Evolutionary conservation across 2,113 vertebrate genomes (phyloP), one percentile per base, ranked within the genome.

Genomic region (Aix galericulata): DNA sequence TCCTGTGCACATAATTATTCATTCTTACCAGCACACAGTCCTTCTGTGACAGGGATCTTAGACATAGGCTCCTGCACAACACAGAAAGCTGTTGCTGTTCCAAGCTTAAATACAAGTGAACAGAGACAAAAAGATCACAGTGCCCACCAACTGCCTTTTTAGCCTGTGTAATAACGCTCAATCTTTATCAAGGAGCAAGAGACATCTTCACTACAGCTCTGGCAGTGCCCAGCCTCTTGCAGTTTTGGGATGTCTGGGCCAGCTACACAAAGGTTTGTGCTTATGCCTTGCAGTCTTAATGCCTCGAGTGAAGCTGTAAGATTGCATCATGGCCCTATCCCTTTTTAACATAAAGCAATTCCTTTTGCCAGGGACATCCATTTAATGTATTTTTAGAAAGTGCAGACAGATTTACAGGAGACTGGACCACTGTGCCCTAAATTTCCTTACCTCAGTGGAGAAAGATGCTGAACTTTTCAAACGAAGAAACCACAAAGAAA

Each of bases 311-410:
- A 75, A 88, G 69, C 56, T 75, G 0, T 60, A 67, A n/a, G 34
- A 56, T 29, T 63, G 27, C 46, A 34, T 64, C 80, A 59, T 31
- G 62, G 60, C 67, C 82, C 58, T 64, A 48, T 36, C 9, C 18
- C 38, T 53, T 76, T 68, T 64, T n/a, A 79, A 79, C 2, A 8
- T 79, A 38, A 63, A 80, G 53, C 27, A 76, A 18, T 58, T 84
- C 25, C 36, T 84, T 91, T 72, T 76, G 62, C 83, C 74, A 86
- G 66, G 46, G 31, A 59, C 60, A 36, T 81, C 66, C 58, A 89
- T 52, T 84, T 94, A 82, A 64, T 76, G 31, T 92, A 87, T 73
- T 95, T 94, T 91, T 91, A 89, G 86, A 93, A 93, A 86, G 86
- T 25, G 53, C 32, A 84, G 63, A 53, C 10, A 91, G 77, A 87